These are phyloP conservation scores for Palloptera scutellata DNA, from an alignment of 2,888 invertebrate species.

Conservation along the genomic window DNA sequence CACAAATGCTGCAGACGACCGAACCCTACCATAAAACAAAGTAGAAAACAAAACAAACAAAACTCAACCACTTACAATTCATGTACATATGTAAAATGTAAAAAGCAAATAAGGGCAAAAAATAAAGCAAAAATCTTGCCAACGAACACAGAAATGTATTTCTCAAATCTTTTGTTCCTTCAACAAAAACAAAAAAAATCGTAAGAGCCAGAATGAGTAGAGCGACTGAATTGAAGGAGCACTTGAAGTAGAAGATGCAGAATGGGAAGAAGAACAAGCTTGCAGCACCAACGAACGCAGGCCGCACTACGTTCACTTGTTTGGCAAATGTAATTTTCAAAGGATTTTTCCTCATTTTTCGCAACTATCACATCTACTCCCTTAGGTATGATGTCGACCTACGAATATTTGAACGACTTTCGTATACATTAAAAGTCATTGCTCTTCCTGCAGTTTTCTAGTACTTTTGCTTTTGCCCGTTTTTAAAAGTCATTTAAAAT, in stretches of 20 bases:
- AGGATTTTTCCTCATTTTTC: background rate
- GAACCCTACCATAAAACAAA: background rate
- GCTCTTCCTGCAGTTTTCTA: too few relatives aligned
- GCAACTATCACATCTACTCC: too few relatives aligned
- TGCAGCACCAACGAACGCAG: too few relatives aligned
- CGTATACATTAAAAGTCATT: too few relatives aligned
- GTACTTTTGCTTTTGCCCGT: too few relatives aligned
- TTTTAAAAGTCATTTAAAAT: too few relatives aligned
- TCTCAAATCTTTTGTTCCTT: conserved; percentile 12
- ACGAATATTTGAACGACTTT: too few relatives aligned
- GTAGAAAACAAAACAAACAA: background rate
- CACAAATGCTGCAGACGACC: background rate
- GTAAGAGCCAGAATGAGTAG: background rate
- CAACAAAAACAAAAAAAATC: conserved; percentile 1
- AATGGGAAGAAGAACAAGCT: background rate
- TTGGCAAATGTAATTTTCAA: conserved; percentile 14
- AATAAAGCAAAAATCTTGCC: background rate
- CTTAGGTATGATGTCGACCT: too few relatives aligned
- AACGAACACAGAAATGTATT: conserved; percentile 13
- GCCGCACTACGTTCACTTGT: background rate
- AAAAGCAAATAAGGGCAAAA: background rate
- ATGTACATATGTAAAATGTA: background rate
- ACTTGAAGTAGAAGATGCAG: background rate
- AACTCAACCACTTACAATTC: background rate
- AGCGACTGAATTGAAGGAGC: background rate